phyloP scores from a whole-genome alignment of 2,113 vertebrate species.

The Acanthochromis polyacanthus region DNA sequence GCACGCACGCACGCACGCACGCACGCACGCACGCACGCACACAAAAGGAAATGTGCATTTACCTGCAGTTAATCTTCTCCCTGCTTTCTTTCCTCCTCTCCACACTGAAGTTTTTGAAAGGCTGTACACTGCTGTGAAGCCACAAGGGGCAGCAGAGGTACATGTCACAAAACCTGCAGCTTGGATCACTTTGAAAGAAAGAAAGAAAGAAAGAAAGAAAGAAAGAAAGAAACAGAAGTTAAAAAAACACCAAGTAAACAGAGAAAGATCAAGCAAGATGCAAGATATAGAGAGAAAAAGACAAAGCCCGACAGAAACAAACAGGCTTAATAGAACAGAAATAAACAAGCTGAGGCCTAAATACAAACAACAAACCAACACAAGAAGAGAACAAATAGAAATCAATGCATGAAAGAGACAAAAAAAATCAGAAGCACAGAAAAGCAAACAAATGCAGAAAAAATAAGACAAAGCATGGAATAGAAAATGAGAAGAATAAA shows the following conservation, averaged over 20 bases:
- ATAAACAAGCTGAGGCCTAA: slow-evolving; percentile 17
- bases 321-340: slow-evolving; percentile 7
- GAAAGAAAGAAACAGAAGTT: neutral
- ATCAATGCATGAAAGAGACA: slow-evolving; percentile 34
- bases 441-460: slow-evolving; percentile 29
- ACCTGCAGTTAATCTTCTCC: neutral
- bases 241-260: neutral
- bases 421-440: slow-evolving; percentile 23
- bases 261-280: slow-evolving; percentile 5
- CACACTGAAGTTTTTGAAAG: neutral
- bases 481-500: slow-evolving; percentile 1
- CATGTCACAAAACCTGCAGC: slow-evolving; percentile 39
- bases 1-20: no score
- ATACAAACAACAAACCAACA: slow-evolving; percentile 25
- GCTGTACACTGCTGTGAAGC: slow-evolving; percentile 15
- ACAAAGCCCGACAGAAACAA: slow-evolving; percentile 39
- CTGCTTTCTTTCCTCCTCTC: neutral
- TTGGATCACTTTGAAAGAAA: slow-evolving; percentile 1
- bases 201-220: neutral
- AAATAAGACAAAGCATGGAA: slow-evolving; percentile 16
- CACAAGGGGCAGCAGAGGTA: slow-evolving; percentile 81
- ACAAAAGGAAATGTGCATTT: neutral
- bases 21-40: slow-evolving; percentile 16
- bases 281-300: slow-evolving; percentile 17
- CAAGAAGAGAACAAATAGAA: slow-evolving; percentile 42